These are phyloP conservation scores for Lithobates sylvaticus DNA, from an alignment of 2,797 vertebrate species.

Conservation along the genomic window DNA sequence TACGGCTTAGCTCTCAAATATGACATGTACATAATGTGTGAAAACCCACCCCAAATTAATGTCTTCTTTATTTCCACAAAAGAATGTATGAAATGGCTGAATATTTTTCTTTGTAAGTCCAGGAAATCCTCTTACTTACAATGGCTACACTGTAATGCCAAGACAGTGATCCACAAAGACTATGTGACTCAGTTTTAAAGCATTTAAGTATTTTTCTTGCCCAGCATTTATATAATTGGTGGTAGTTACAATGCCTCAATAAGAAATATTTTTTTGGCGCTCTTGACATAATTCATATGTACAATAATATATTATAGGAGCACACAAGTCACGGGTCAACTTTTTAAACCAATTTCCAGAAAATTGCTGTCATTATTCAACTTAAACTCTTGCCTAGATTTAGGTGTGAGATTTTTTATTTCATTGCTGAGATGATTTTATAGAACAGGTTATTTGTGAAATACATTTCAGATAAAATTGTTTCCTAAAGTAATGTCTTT, in stretches of 20 bases:
- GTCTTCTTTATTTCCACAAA: neutral
- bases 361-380: conserved; percentile 7
- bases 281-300: conserved; percentile 5
- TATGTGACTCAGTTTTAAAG: conserved; percentile 43
- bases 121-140: conserved; percentile 48
- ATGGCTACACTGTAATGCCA: conserved; percentile 17
- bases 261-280: neutral
- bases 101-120: conserved; percentile 18
- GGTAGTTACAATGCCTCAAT: neutral
- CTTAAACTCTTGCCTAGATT: conserved; percentile 3
- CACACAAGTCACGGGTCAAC: conserved; percentile 1
- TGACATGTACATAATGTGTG: too few species aligned
- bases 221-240: conserved; percentile 13
- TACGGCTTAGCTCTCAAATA: too few species aligned
- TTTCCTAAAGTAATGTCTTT: conserved; percentile 14
- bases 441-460: neutral
- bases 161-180: conserved; percentile 24
- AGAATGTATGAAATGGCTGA: conserved; percentile 28
- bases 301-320: conserved; percentile 4
- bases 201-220: conserved; percentile 26
- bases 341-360: conserved; percentile 30
- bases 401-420: conserved; percentile 3
- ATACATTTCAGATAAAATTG: conserved; percentile 5
- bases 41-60: too few species aligned
- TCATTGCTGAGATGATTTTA: neutral